These are phyloP conservation scores for Cotesia glomerata DNA, from an alignment of 1,140 invertebrate species.

Conservation along the genomic window DNA sequence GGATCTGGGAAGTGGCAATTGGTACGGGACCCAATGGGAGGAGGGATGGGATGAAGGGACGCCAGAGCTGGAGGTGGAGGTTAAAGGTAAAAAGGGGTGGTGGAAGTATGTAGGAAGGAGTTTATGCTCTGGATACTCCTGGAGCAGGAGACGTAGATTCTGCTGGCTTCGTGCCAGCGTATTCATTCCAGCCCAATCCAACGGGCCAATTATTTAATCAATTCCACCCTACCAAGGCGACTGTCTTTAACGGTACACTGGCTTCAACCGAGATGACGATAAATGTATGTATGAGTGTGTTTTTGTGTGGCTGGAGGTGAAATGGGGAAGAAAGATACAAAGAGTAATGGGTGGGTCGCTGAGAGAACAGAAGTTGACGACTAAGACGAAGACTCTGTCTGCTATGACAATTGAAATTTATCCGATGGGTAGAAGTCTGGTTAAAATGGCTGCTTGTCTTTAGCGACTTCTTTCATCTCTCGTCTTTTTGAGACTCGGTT, in stretches of 20 bases:
- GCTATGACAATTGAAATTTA: no score
- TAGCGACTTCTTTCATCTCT: no score
- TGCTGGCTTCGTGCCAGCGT: slow-evolving; percentile 58
- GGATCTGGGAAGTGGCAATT: slow-evolving; percentile 20
- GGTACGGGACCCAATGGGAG: slow-evolving; percentile 39
- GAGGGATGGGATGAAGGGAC: neutral
- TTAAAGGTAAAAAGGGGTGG: slow-evolving; percentile 4
- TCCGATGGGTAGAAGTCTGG: no score
- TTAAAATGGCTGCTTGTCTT: no score
- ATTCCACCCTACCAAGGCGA: slow-evolving; percentile 52
- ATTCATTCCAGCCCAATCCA: slow-evolving; percentile 63
- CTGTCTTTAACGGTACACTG: slow-evolving; percentile 38
- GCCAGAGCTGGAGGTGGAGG: neutral
- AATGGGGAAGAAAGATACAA: no score
- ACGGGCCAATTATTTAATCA: slow-evolving; percentile 65
- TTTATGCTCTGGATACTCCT: slow-evolving; percentile 23
- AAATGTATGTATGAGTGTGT: neutral
- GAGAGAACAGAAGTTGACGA: no score
- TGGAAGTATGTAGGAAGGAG: neutral
- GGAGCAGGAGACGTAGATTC: slow-evolving; percentile 1
- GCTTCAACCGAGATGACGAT: slow-evolving; percentile 39
- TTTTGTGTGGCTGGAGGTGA: no score
- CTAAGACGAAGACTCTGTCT: no score
- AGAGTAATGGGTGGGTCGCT: no score
- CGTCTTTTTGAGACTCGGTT: no score